Evolutionary conservation across 2,113 vertebrate species (phyloP), one percentile per base, ranked within the genome.

Genomic region (Chaetops frenatus): DNA sequence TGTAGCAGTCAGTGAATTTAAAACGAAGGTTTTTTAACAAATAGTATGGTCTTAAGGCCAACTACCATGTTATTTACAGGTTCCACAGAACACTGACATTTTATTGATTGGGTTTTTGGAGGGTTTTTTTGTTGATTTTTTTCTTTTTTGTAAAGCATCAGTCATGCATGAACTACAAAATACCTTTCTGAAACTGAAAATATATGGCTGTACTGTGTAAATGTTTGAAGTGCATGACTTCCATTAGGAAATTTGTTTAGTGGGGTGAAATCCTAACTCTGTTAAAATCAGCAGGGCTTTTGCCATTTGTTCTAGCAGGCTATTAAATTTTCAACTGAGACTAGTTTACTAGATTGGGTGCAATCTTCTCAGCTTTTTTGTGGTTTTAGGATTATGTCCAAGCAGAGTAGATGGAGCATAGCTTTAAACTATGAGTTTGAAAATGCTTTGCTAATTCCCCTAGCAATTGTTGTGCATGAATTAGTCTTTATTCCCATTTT

Each of bases 271-370:
- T 93, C 40, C 33, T 95, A 94, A 91, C 89, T 92, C 58, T 90
- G 60, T 86, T 83, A 91, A 95, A 93, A 91, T 92, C 92, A 92
- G 61, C 64, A 77, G 31, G 67, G 51, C 60, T 93, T 97, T 96
- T 86, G 33, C 71, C 78, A 81, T 95, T 96, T 85, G 88, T 95
- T 96, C 93, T 85, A 96, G 54, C 8, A 58, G 33, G n/a, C 71
- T 94, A 85, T 80, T 90, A 86, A 65, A 85, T 73, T 95, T 92
- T 95, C 50, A 81, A 0, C 47, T 54, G 38, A 92, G 74, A 86
- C 50, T 21, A 54, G 47, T 80, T 91, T 92, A 88, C 58, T 54
- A 88, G 89, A 94, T 38, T 73, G 45, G 53, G 53, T 70, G 54
- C 66, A 82, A 82, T 12, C 6, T 90, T 92, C 38, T 80, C 35